Evolutionary conservation across 2,888 invertebrate species (phyloP), one percentile per base, ranked within the genome.

Genomic region (Leptopterna dolabrata): DNA sequence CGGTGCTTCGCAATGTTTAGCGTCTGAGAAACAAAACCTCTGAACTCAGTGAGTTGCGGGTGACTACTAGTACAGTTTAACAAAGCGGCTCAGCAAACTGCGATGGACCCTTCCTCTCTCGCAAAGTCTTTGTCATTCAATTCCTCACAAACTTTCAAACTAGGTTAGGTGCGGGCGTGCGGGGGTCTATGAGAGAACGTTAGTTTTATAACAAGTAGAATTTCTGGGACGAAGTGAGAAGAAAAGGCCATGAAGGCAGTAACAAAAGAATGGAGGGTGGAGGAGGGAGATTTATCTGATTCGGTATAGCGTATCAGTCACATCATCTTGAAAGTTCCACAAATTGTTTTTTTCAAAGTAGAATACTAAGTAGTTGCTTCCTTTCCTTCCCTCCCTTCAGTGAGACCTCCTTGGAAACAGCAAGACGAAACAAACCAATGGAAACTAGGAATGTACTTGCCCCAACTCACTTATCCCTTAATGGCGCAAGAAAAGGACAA

Each of bases 291-390:
- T 83, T 83, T 83, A 83, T 83, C 55, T 70, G 83, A 70, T 55
- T 70, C 83, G 55, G 81, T 70, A 63, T 41, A 70, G 19, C 70
- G 83, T 83, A 83, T 83, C 83, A 83, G 83, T 83, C 83, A 83
- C 83, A 83, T 81, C 81, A 81, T 83, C 83, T 83, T 70, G 83
- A 70, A 83, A 83, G n/a, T 83, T 83, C 63, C 41, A 70, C 70
- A 70, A 83, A 83, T 83, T 83, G 83, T 83, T 83, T 83, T 63
- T 83, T 63, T 41, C 41, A 41, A 30, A 83, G 83, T 14, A 70
- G 83, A 83, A 83, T 83, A 83, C 83, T 83, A 83, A 83, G 63
- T 70, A 41, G 81, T 24, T 45, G 43, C 41, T 24, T 45, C 14
- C 45, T 78, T 41, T 43, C 27, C 43, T 45, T 45, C 43, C 19